Conservation (phyloP, 1,140 invertebrate genomes). For the Globodera rostochiensis region DNA sequence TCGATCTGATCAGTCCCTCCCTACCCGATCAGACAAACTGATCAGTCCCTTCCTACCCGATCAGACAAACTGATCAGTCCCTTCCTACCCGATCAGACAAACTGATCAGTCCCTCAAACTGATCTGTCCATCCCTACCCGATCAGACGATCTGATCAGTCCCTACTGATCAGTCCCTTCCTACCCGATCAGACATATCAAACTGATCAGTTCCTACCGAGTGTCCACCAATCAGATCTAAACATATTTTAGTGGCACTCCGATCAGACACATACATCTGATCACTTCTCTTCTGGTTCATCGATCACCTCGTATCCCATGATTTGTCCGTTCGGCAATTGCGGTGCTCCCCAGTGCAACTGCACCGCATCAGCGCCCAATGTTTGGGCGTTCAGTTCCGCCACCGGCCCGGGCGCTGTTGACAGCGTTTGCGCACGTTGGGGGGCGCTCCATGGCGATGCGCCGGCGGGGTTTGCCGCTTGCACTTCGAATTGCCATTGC, state of each 20-base stretch:
- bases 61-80: no score
- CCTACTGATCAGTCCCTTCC: no score
- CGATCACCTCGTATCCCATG: conserved; percentile 53
- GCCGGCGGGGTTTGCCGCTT: conserved; percentile 64
- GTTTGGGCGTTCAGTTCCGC: conserved; percentile 56
- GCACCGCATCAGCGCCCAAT: conserved; percentile 55
- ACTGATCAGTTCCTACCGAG: no score
- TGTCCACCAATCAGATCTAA: no score
- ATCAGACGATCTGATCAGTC: no score
- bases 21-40: neutral
- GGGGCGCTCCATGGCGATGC: conserved; percentile 57
- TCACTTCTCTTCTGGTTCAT: neutral
- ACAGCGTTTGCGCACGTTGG: conserved; percentile 56
- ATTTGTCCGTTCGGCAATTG: conserved; percentile 62
- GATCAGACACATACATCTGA: no score
- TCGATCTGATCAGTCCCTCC: neutral
- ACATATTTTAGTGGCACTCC: no score
- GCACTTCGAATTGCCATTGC: conserved; percentile 63
- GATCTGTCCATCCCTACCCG: no score
- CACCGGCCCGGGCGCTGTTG: conserved; percentile 61
- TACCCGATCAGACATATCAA: no score
- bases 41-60: neutral
- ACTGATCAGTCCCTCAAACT: no score
- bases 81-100: no score
- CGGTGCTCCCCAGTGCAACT: conserved; percentile 62